phyloP scores from a whole-genome alignment of 2,113 vertebrate species.

The Copsychus sechellarum region DNA sequence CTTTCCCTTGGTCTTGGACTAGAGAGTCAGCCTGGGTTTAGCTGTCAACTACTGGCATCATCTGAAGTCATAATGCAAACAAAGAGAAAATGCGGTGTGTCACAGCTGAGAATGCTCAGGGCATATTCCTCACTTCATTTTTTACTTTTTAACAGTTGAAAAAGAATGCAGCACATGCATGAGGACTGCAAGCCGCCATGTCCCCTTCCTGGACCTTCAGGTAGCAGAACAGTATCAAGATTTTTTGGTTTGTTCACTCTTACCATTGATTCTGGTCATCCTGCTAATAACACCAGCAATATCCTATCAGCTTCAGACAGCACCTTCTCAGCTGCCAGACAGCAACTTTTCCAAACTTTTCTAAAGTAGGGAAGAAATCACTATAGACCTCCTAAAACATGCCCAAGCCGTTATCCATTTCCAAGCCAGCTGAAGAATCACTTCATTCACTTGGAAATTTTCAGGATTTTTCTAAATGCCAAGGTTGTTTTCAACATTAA shows the following conservation, averaged over 20 bases:
- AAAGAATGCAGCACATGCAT: not conserved
- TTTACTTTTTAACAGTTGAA: not conserved
- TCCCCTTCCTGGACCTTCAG: not conserved
- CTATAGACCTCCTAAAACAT: not conserved
- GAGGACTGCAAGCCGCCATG: not conserved
- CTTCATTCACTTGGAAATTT: not conserved
- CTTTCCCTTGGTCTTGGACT: not conserved
- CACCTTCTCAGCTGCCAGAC: no score
- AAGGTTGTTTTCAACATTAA: not conserved
- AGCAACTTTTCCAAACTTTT: not conserved
- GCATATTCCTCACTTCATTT: not conserved
- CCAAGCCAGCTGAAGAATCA: not conserved
- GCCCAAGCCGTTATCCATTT: not conserved
- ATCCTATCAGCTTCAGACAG: not conserved
- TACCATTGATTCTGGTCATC: not conserved
- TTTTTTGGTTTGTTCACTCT: not conserved
- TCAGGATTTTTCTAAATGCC: not conserved
- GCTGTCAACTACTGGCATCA: not conserved
- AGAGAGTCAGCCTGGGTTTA: not conserved
- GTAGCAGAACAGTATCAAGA: not conserved
- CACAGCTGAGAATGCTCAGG: not conserved
- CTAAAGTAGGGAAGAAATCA: not conserved
- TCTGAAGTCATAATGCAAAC: not conserved
- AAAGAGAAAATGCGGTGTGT: not conserved
- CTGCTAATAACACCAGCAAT: not conserved